These are phyloP conservation scores for Odontomachus brunneus DNA, from an alignment of 1,140 invertebrate species.

Conservation along the genomic window DNA sequence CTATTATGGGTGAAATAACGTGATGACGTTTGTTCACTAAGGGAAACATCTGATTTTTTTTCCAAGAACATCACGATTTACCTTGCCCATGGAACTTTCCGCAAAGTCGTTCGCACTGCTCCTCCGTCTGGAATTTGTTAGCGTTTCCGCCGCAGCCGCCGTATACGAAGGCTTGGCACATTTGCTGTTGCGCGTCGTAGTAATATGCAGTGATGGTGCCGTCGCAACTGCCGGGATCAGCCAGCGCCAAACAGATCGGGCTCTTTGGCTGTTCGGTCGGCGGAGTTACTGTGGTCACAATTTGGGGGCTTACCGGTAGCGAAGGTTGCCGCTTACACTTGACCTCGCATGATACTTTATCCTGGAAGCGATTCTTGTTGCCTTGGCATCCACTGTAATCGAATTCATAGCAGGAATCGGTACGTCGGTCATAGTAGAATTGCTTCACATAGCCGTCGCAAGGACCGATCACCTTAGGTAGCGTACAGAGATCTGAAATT, in stretches of 20 bases:
- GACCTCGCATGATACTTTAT: slow-evolving; percentile 84
- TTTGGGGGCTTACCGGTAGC: slow-evolving; percentile 13
- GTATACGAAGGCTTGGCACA: slow-evolving; percentile 91
- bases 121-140: slow-evolving; percentile 92
- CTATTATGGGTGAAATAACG: no score
- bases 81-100: slow-evolving; percentile 90
- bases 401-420: slow-evolving; percentile 89
- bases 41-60: no score
- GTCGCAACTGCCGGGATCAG: slow-evolving; percentile 91
- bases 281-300: neutral
- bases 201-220: slow-evolving; percentile 89
- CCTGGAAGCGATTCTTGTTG: slow-evolving; percentile 89
- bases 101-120: slow-evolving; percentile 93
- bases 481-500: slow-evolving; percentile 88
- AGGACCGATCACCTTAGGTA: slow-evolving; percentile 91
- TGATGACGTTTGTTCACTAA: no score
- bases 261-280: slow-evolving; percentile 65
- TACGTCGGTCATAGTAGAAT: slow-evolving; percentile 91
- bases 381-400: slow-evolving; percentile 90
- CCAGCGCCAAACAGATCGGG: slow-evolving; percentile 87
- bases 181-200: slow-evolving; percentile 88
- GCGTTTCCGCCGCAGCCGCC: slow-evolving; percentile 94
- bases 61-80: slow-evolving; percentile 75
- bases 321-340: slow-evolving; percentile 74
- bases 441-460: slow-evolving; percentile 89